Conservation (phyloP, 2,888 invertebrate genomes). For the Rhimphoctona megacephalus region DNA sequence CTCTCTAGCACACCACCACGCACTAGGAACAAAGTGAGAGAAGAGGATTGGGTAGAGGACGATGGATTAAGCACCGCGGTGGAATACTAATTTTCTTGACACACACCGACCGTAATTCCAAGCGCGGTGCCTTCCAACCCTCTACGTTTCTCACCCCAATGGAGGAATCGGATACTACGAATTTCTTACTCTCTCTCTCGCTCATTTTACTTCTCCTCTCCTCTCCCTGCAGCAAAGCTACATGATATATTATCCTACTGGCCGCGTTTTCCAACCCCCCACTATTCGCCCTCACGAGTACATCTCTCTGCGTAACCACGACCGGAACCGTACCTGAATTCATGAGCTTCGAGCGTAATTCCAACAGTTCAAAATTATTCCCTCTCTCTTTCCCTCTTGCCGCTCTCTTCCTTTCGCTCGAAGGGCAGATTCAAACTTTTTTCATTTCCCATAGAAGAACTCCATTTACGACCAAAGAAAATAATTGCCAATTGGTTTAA, state of each 20-base stretch:
- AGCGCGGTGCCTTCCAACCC: constrained; percentile 42
- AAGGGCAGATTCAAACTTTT: constrained; percentile 34
- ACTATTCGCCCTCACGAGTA: constrained; percentile 4
- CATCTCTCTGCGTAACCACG: constrained; percentile 25
- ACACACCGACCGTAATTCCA: constrained; percentile 68
- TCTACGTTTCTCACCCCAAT: constrained; percentile 18
- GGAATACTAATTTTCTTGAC: constrained; percentile 76
- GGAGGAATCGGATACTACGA: constrained; percentile 58
- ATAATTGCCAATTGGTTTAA: constrained; percentile 55
- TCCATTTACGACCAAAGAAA: constrained; percentile 28
- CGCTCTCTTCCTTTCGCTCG: constrained; percentile 9
- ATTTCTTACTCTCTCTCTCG: constrained; percentile 63
- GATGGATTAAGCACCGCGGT: constrained; percentile 62
- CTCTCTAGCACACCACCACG: constrained; percentile 14
- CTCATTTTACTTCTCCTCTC: background rate
- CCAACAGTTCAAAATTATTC: constrained; percentile 63
- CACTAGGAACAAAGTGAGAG: constrained; percentile 27
- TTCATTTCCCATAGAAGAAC: background rate
- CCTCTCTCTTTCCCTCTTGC: background rate
- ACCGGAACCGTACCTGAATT: constrained; percentile 56
- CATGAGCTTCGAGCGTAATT: constrained; percentile 64
- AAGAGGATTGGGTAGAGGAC: background rate
- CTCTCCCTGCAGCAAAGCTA: constrained; percentile 17
- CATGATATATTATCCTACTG: constrained; percentile 63
- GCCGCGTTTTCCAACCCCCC: constrained; percentile 51